Evolutionary conservation across 2,797 vertebrate species (phyloP).

Genomic region (Eulemur coronatus): DNA sequence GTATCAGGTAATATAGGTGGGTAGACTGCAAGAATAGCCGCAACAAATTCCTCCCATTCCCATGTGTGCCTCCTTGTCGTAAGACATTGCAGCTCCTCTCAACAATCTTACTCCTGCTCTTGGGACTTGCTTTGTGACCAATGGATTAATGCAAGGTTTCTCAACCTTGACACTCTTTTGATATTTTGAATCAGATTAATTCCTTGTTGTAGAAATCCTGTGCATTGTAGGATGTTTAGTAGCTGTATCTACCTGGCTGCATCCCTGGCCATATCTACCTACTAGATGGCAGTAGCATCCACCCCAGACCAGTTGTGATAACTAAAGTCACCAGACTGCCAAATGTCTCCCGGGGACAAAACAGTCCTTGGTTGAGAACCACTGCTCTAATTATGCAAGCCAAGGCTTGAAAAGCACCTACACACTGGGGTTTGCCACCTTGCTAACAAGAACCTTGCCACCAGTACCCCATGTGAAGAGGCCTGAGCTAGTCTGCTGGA

Average conservation of each 20-base stretch:
- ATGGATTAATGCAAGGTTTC: background rate
- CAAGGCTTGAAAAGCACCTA: background rate
- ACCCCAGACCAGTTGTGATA: background rate
- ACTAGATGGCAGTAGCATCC: background rate
- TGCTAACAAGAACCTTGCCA: background rate
- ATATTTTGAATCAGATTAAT: background rate
- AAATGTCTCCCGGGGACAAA: background rate
- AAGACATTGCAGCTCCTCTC: background rate
- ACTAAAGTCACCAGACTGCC: background rate
- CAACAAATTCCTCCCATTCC: background rate
- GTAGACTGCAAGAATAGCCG: background rate
- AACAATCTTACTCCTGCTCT: background rate
- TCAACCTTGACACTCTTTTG: background rate
- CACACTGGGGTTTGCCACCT: background rate
- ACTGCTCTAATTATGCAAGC: background rate
- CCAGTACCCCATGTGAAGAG: background rate
- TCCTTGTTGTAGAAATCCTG: background rate
- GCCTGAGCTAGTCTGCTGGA: background rate
- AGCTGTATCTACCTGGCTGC: background rate
- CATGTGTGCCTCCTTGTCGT: background rate
- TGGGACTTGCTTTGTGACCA: background rate
- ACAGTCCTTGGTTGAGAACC: background rate
- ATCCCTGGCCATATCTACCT: background rate
- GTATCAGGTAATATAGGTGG: background rate
- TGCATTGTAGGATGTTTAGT: background rate